Evolutionary conservation across 1,140 invertebrate genomes (phyloP).

Genomic region (Ceratina calcarata): DNA sequence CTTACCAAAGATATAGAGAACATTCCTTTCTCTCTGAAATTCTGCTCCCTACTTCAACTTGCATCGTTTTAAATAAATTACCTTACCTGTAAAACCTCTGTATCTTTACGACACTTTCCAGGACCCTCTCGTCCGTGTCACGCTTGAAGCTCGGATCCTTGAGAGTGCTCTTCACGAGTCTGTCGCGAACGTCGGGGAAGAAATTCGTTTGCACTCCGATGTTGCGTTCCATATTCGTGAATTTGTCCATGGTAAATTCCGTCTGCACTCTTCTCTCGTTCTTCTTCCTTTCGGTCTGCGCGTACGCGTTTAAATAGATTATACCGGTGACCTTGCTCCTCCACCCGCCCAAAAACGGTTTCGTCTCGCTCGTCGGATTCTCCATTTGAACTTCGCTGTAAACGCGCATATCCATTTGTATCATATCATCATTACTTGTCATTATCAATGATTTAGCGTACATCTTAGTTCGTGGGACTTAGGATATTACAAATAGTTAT

Average conservation of each 20-base stretch:
- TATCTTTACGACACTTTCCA: conserved; percentile 71
- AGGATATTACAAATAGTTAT: too few relatives aligned
- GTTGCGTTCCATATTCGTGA: conserved; percentile 34
- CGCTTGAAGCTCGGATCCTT: not conserved
- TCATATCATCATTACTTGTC: too few relatives aligned
- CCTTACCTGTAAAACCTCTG: conserved; percentile 74
- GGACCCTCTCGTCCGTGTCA: conserved; percentile 17
- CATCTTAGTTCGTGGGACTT: too few relatives aligned
- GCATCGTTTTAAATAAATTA: not conserved
- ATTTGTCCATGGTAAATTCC: conserved; percentile 24
- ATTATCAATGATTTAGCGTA: too few relatives aligned
- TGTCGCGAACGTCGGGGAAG: conserved; percentile 44
- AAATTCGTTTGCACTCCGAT: conserved; percentile 43
- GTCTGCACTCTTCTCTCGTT: conserved; percentile 59
- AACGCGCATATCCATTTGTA: too few relatives aligned
- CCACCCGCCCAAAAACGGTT: conserved; percentile 84
- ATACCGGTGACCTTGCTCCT: conserved; percentile 80
- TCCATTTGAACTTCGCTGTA: conserved; percentile 69
- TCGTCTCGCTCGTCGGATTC: conserved; percentile 78
- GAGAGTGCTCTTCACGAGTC: conserved; percentile 9
- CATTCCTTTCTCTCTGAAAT: not conserved
- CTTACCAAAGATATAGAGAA: not conserved
- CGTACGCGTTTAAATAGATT: conserved; percentile 83
- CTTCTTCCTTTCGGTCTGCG: conserved; percentile 78
- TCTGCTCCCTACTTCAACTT: conserved; percentile 1